Base-by-base conservation (phyloP, 2,888 invertebrate species). In the Stenchaetothrips biformis region DNA sequence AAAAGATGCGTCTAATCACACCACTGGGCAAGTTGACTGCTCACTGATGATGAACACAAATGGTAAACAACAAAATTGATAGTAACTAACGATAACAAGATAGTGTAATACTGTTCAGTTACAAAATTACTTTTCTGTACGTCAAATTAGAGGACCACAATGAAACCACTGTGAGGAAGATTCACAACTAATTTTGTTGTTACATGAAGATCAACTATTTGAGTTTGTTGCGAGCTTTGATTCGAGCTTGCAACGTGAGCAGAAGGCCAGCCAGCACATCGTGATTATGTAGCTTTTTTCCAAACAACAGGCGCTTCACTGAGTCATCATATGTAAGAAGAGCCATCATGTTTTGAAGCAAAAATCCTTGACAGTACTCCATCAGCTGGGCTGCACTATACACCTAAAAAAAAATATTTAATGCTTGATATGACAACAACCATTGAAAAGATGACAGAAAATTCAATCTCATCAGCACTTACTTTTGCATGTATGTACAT, bases 401-500 rank as follows among this genome's bases (percentile, higher is more conserved):
- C 25, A 96, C 95, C 94, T 94, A 85, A 67, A 47, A 67, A 49
- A 37, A 78, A 49, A 74, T n/a, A 74, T 77, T 79, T 2, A 4
- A 37, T 37, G 4, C 1, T 37, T 21, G 25, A 77, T 18, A 59
- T 78, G 9, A 11, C n/a, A 37, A 78, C 9, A 8, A n/a, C n/a
- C n/a, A n/a, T n/a, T n/a, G n/a, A n/a, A n/a, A n/a, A n/a, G n/a
- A n/a, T 27, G 16, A 81, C 47, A 47, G 78, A 62, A 48, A 49
- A 80, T 18, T 3, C 18, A 21, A 47, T 18, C 3, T 37, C 37
- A 78, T 0, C 18, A 79, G 9, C 79, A 79, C 82, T 81, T 87
- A 94, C 95, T 92, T 96, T 96, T 78, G 96, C 96, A 86, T 96
- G 96, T 84, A 96, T 96, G 85, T 96, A 97, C 89, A 96, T 94